These are phyloP conservation scores for Gopherus flavomarginatus DNA, from an alignment of 2,113 vertebrate species.

Conservation along the genomic window DNA sequence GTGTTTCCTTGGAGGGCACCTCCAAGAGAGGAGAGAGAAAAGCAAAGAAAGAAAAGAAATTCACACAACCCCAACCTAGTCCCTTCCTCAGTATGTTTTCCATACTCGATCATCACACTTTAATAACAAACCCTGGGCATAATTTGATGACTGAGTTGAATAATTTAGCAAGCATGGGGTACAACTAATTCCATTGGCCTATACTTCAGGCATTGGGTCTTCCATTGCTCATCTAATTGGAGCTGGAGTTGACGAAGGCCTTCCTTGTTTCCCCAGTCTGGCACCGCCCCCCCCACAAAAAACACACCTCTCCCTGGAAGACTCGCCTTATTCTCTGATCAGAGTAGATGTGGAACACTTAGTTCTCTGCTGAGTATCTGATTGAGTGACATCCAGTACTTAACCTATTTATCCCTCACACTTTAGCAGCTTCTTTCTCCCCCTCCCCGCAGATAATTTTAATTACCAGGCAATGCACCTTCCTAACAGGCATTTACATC, in stretches of 20 bases:
- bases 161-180: background rate
- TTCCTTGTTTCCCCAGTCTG: conserved; percentile 17
- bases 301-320: background rate
- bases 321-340: background rate
- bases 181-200: background rate
- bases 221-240: background rate
- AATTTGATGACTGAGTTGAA: background rate
- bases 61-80: background rate
- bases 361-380: conserved; percentile 64
- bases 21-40: background rate
- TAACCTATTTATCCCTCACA: conserved; percentile 70
- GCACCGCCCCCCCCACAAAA: background rate
- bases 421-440: background rate
- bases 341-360: conserved; percentile 41
- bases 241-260: background rate
- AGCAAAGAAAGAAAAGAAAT: background rate
- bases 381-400: conserved; percentile 70
- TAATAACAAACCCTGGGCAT: background rate
- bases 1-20: background rate
- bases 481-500: background rate
- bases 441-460: conserved; percentile 18
- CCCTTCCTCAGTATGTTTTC: background rate
- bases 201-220: background rate
- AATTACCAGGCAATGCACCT: conserved; percentile 27
- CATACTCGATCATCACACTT: background rate